phyloP scores from a whole-genome alignment of 2,797 vertebrate genomes.

The Myripristis jacobus region DNA sequence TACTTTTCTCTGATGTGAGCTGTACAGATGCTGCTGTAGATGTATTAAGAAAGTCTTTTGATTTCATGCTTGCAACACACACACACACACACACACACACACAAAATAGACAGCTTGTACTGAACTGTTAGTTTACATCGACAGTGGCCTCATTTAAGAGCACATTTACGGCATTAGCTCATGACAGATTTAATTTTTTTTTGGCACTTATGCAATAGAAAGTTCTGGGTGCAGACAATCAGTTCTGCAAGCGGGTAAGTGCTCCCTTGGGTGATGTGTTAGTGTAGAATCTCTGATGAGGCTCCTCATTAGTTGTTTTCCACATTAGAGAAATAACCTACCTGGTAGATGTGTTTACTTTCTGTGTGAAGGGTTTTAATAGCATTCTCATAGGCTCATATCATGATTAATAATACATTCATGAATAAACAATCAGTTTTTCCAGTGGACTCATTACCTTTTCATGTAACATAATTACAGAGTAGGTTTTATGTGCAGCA shows the following conservation, averaged over 20 bases:
- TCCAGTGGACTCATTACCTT: background rate
- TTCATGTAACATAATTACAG: background rate
- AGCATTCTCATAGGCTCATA: background rate
- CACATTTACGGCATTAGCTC: background rate
- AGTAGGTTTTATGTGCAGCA: background rate
- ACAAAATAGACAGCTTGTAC: too few relatives aligned
- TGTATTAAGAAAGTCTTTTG: too few relatives aligned
- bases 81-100: background rate
- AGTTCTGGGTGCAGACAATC: too few relatives aligned
- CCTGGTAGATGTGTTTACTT: background rate
- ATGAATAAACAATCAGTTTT: background rate
- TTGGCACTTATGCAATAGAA: too few relatives aligned
- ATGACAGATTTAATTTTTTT: too few relatives aligned
- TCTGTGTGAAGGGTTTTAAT: conserved; percentile 32
- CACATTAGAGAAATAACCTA: background rate
- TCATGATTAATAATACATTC: background rate
- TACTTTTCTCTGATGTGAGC: too few relatives aligned
- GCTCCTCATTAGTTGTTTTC: too few relatives aligned
- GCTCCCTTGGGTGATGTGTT: too few relatives aligned
- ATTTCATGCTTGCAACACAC: conserved; percentile 9
- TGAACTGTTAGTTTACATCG: too few relatives aligned
- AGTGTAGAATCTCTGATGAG: background rate
- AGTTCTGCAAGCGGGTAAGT: too few relatives aligned
- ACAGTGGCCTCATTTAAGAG: background rate
- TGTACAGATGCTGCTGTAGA: too few relatives aligned